Evolutionary conservation across 2,888 invertebrate genomes (phyloP), one percentile per base, ranked within the genome.

Genomic region (Ornithoptera priamus): DNA sequence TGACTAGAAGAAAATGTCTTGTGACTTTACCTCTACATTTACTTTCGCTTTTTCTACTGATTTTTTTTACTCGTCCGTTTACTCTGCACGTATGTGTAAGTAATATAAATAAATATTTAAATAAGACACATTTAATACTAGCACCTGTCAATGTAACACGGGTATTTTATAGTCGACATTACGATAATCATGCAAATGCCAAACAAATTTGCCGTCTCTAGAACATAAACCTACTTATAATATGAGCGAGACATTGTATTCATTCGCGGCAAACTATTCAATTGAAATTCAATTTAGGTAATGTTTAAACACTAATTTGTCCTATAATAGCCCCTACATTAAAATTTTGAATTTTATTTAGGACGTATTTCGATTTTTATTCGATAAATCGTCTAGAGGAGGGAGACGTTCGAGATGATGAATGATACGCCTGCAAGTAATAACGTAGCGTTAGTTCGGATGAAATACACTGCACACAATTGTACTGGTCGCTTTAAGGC

Each of bases 161-260:
- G 74, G 76, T 80, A 78, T 78, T 80, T 76, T 79, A 73, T 76
- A 80, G 73, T 75, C 75, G 77, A 70, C 72, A 72, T 72, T 71
- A 72, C 70, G 83, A 85, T 83, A 85, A 80, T 75, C 76, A 81
- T 80, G 79, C 78, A 80, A 82, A 82, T 81, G 77, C 78, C 77
- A 76, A 73, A 73, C 71, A 72, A 72, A 73, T 76, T 72, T 72
- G 72, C 70, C 67, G 68, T 70, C 68, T 74, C 68, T 76, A 71
- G 72, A 74, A 74, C 69, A 65, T 64, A 67, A 72, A 64, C 65
- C 63, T 62, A 67, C 71, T 65, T 61, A 20, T 42, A 46, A 42
- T 53, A 56, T 61, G 66, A 71, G 71, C 72, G 72, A 71, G 68
- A 73, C 67, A 71, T 69, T 42, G 68, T 72, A 70, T 71, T 73